Evolutionary conservation across 2,888 invertebrate species (phyloP), one percentile per base, ranked within the genome.

Genomic region (Caenorhabditis imperialis): DNA sequence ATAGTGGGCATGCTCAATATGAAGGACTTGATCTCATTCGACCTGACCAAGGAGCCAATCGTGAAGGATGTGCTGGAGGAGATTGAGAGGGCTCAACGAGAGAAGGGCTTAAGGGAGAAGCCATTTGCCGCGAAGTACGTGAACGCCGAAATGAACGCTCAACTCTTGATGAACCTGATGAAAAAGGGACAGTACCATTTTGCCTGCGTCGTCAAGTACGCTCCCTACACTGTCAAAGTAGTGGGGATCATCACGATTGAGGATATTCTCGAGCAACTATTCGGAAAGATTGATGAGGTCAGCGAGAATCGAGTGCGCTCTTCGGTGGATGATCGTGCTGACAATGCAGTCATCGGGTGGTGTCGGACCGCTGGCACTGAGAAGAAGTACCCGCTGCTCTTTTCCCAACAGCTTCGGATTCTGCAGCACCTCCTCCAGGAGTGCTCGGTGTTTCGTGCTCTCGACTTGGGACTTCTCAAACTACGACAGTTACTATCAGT

Each of bases 181-280:
- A 27, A 53, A 20, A 63, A 51, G 10, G 70, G 75, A 5, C 70
- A 63, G 14, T 75, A 70, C 42, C 75, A 75, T 45, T 61, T 75
- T 22, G 60, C 67, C 0, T 61, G 67, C 23, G 75, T 75, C 14
- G 54, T 58, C 25, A 53, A 70, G 25, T 63, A 63, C 18, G 22
- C 18, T 10, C 27, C 51, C n/a, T 50, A 54, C 25, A 35, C 42
- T 0, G 58, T 55, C 8, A 58, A 70, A 44, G 48, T 70, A 1
- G 23, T 70, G 18, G 75, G 75, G 16, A 75, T 75, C 44, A 63
- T 75, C 20, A 75, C 75, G 14, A 63, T 75, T 23, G 75, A 75
- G 38, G 70, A 75, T 23, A 75, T 75, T 50, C 55, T 75, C 0
- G 75, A 69, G 16, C 48, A 75, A 42, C 42, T 75, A 12, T 70